Evolutionary conservation across 2,888 invertebrate genomes (phyloP), one percentile per base, ranked within the genome.

Genomic region (Oscheius sp.): DNA sequence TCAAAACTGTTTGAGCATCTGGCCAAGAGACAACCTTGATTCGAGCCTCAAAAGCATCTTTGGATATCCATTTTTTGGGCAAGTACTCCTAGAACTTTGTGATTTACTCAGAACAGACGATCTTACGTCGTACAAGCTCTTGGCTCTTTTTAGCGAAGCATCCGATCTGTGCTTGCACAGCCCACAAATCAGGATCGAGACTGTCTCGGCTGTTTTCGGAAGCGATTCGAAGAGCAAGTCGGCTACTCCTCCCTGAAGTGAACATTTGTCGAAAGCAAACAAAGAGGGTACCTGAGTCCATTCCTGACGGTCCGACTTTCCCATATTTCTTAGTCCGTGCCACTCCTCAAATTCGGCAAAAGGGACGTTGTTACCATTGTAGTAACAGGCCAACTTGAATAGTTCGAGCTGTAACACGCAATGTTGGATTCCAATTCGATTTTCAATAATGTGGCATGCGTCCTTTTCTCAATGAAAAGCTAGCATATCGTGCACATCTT

Each of bases 141-240:
- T 71, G 2, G 85, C 84, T 73, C 79, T 72, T 13, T 70, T 60
- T 9, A 79, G 10, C 42, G 74, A 76, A 1, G 55, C 57, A 32
- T 74, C 62, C 37, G 76, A 68, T 1, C 68, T 62, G 58, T 78
- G 81, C 70, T 87, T 87, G 74, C 82, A 84, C 13, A 87, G 58
- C 5, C 77, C 85, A n/a, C 79, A 63, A 35, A 88, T 86, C 78
- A 88, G 76, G 2, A 80, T 79, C 0, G 87, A 85, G 21, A 82
- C 81, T 1, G 76, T 78, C 42, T 84, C 79, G 1, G 81, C 76
- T n/a, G 79, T 82, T 62, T 81, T 76, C 4, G 83, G 83, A 32
- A 87, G 62, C 9, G 79, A 80, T 68, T 85, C 85, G 72, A 84
- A 87, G 7, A 88, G 75, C 2, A 87, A 71, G 73, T 86, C 86